These are phyloP conservation scores for Ryuthela nishihirai DNA, from an alignment of 2,888 invertebrate species.

Conservation along the genomic window DNA sequence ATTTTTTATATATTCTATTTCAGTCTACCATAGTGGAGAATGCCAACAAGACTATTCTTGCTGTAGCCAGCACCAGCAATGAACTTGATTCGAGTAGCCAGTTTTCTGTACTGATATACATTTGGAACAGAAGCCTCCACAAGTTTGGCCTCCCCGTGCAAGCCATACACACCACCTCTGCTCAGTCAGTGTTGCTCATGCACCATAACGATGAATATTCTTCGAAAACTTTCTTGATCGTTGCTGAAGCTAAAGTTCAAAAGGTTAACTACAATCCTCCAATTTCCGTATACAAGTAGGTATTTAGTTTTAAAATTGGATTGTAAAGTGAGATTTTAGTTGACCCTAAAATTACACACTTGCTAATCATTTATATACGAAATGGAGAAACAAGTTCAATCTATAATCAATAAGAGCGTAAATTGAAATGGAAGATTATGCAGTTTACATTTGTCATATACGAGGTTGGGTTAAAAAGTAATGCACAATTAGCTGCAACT, in stretches of 20 bases:
- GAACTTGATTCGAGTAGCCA: background rate
- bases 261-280: constrained; percentile 14
- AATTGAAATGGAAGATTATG: too few species aligned
- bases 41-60: constrained; percentile 4
- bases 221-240: constrained; percentile 4
- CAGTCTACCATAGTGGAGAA: constrained; percentile 12
- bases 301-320: too few species aligned
- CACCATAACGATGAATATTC: background rate
- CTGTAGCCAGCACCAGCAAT: constrained; percentile 1
- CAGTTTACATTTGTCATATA: too few species aligned
- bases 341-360: too few species aligned
- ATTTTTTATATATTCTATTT: too few species aligned
- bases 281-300: constrained; percentile 19
- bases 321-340: too few species aligned
- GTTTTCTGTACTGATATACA: constrained; percentile 15
- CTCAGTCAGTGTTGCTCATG: constrained; percentile 20
- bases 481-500: too few species aligned
- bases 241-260: constrained; percentile 19
- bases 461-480: too few species aligned
- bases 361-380: too few species aligned
- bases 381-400: too few species aligned
- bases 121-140: constrained; percentile 8
- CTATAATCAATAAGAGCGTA: too few species aligned
- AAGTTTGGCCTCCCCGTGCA: constrained; percentile 8
- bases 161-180: constrained; percentile 9